phyloP scores from a whole-genome alignment of 1,140 invertebrate genomes.

The Monochamus saltuarius region DNA sequence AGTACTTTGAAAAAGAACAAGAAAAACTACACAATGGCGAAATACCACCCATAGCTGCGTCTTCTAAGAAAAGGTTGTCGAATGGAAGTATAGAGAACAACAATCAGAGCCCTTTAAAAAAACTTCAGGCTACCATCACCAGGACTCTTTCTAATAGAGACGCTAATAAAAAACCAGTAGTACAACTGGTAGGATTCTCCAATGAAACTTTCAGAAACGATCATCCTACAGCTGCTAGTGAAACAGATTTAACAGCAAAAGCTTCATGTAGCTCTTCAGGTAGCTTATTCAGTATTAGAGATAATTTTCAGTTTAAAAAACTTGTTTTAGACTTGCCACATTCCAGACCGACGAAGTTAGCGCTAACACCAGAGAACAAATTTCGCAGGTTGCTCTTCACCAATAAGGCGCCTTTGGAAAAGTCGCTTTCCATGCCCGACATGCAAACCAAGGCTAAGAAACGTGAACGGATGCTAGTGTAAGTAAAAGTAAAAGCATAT shows the following conservation, averaged over 20 bases:
- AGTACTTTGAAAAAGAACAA: constrained; percentile 84
- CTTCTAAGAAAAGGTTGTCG: constrained; percentile 27
- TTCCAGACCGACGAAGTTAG: constrained; percentile 28
- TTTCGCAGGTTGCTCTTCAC: constrained; percentile 55
- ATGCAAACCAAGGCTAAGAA: constrained; percentile 74
- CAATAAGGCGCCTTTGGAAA: constrained; percentile 67
- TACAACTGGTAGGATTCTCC: constrained; percentile 55
- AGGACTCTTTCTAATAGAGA: constrained; percentile 56
- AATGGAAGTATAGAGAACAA: constrained; percentile 25
- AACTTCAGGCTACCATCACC: constrained; percentile 56
- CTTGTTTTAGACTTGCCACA: constrained; percentile 24
- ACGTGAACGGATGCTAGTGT: constrained; percentile 67
- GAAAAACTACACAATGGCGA: constrained; percentile 68
- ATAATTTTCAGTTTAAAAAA: not conserved
- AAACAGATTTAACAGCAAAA: constrained; percentile 28
- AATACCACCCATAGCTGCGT: constrained; percentile 45
- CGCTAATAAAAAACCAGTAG: constrained; percentile 50
- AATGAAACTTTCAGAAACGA: constrained; percentile 63
- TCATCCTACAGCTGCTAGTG: constrained; percentile 10
- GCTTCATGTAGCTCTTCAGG: constrained; percentile 39
- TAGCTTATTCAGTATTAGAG: constrained; percentile 2
- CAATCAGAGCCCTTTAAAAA: constrained; percentile 51
- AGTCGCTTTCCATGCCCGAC: constrained; percentile 80
- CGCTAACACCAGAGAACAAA: constrained; percentile 49
- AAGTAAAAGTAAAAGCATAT: constrained; percentile 49